A percentile compares a stretch with the other conserved stretches of the same genome.
Evolutionary conservation across 2,888 invertebrate species (phyloP).

Genomic region (Corbicula japonica): DNA sequence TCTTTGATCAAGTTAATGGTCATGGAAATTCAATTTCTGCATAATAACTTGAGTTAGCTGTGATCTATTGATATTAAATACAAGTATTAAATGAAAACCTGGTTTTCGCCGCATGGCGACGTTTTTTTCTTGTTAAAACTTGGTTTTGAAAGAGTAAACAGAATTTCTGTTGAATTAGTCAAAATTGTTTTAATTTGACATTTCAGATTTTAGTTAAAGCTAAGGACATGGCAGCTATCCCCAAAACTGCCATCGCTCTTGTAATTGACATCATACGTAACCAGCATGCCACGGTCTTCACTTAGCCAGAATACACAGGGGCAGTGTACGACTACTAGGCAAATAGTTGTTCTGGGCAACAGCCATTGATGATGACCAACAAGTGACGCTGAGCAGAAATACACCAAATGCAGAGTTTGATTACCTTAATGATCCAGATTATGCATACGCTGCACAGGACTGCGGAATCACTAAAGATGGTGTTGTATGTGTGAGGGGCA

Average conservation of each 20-base stretch:
- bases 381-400: slow-evolving; percentile 68
- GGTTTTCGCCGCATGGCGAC: no score
- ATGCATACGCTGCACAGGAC: slow-evolving; percentile 64
- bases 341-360: slow-evolving; percentile 69
- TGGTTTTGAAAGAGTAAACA: no score
- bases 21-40: no score
- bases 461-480: slow-evolving; percentile 77
- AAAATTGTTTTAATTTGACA: slow-evolving; percentile 6
- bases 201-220: slow-evolving; percentile 75
- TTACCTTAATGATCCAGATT: slow-evolving; percentile 72
- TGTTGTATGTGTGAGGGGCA: slow-evolving; percentile 67
- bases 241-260: slow-evolving; percentile 69
- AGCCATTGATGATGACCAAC: slow-evolving; percentile 71
- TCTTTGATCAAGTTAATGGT: no score
- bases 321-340: slow-evolving; percentile 67
- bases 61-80: no score
- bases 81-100: no score
- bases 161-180: no score
- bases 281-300: slow-evolving; percentile 77
- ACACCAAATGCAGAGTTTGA: slow-evolving; percentile 78
- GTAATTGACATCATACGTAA: slow-evolving; percentile 79
- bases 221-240: slow-evolving; percentile 66
- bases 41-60: no score
- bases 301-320: slow-evolving; percentile 57
- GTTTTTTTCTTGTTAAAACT: no score